A percentile compares a stretch with the other conserved stretches of the same genome.
Conservation (phyloP, 2,113 vertebrate species). For the Stegostoma tigrinum region DNA sequence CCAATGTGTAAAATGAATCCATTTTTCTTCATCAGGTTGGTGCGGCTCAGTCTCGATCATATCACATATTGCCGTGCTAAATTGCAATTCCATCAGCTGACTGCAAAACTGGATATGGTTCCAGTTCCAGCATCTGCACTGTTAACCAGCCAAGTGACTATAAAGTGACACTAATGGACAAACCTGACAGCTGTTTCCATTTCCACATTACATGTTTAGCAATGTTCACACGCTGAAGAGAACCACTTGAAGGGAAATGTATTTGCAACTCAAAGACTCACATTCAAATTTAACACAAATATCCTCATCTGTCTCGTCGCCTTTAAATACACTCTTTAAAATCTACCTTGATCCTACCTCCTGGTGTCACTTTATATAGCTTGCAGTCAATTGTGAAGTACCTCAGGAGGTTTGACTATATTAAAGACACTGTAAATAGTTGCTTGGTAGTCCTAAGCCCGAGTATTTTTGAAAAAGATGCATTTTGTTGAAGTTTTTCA, state of each 20-base stretch:
- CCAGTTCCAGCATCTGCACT: neutral
- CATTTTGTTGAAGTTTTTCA: too few species aligned
- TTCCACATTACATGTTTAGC: neutral
- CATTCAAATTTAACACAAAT: neutral
- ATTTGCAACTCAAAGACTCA: slow-evolving; percentile 31
- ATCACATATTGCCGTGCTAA: neutral
- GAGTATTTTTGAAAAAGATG: too few species aligned
- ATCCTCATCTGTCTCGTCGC: neutral
- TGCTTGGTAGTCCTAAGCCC: too few species aligned
- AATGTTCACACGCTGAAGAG: neutral
- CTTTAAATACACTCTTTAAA: neutral
- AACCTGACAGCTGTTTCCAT: neutral
- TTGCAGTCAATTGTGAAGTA: neutral
- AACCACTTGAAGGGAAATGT: neutral
- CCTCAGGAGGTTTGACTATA: neutral
- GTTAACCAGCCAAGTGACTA: neutral
- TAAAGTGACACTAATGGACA: neutral
- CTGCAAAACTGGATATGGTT: neutral
- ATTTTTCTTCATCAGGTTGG: neutral
- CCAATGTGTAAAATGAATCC: neutral
- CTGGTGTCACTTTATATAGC: neutral
- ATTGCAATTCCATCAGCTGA: neutral
- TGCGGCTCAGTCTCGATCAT: neutral
- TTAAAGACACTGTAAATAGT: neutral
- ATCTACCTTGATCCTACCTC: neutral